phyloP scores from a whole-genome alignment of 1,140 invertebrate genomes.

The Phocides pigmalion region DNA sequence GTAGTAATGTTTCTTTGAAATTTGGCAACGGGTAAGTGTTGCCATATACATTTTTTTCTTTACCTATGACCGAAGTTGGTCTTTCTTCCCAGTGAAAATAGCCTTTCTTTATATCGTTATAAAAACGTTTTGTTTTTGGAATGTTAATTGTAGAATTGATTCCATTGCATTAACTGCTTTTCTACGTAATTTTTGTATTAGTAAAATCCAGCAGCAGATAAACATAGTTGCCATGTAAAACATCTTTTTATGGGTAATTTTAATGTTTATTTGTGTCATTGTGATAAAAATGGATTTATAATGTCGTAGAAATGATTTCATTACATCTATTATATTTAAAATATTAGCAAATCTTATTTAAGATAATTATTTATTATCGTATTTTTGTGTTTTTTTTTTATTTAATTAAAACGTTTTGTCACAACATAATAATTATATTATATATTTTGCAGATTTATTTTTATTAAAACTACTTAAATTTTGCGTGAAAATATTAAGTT shows the following conservation, averaged over 20 bases:
- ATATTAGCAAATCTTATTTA: background rate
- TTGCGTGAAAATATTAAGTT: background rate
- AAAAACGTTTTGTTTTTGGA: no score
- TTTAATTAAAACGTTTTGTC: background rate
- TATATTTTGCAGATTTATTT: no score
- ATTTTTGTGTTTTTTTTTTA: background rate
- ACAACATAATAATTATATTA: background rate
- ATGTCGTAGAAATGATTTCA: background rate
- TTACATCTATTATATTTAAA: background rate
- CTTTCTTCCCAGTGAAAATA: no score
- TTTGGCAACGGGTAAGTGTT: no score
- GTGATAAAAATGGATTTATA: background rate
- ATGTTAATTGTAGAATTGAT: no score
- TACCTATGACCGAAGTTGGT: no score
- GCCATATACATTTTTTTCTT: no score
- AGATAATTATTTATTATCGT: no score
- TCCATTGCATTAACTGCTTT: no score
- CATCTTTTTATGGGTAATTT: background rate
- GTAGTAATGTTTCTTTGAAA: no score
- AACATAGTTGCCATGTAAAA: background rate
- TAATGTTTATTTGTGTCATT: background rate
- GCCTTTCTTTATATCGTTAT: no score
- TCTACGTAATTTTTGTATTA: slow-evolving; percentile 10
- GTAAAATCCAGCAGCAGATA: slow-evolving; percentile 1
- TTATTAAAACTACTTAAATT: no score